phyloP scores from a whole-genome alignment of 1,140 invertebrate genomes.

The Drosophila biarmipes region DNA sequence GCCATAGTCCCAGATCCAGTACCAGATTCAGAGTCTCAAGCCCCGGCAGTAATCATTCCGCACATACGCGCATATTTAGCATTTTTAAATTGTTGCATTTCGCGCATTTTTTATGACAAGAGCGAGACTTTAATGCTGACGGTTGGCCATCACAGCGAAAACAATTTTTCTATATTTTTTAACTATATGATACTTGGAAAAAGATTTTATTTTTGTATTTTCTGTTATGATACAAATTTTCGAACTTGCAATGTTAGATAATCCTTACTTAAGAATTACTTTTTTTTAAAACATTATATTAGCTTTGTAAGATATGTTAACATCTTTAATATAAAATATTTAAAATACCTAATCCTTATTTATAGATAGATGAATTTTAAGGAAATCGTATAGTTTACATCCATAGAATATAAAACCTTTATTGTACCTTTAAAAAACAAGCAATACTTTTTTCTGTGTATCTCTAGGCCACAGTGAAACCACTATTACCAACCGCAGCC shows the following conservation, averaged over 20 bases:
- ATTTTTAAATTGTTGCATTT: conserved; percentile 81
- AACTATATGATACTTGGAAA: too few relatives aligned
- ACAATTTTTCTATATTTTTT: background rate
- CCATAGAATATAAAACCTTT: background rate
- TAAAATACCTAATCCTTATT: too few relatives aligned
- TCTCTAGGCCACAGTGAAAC: conserved; percentile 11
- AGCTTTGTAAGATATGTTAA: too few relatives aligned
- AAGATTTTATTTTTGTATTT: background rate
- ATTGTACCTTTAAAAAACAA: background rate
- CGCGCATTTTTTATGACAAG: conserved; percentile 78
- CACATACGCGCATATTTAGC: conserved; percentile 81
- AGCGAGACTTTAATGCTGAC: conserved; percentile 42
- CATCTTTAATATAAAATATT: too few relatives aligned
- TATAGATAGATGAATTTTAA: too few relatives aligned
- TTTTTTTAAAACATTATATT: too few relatives aligned
- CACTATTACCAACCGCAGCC: conserved; percentile 10
- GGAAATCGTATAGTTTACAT: too few relatives aligned
- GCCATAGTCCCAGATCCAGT: conserved; percentile 34
- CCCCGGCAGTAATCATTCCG: conserved; percentile 67
- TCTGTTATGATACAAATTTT: too few relatives aligned
- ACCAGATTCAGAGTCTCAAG: conserved; percentile 23
- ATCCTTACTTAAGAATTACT: too few relatives aligned
- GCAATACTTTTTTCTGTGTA: background rate
- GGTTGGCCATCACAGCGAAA: conserved; percentile 23
- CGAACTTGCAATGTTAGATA: too few relatives aligned